These are phyloP conservation scores for Fragum fragum DNA, from an alignment of 2,888 invertebrate genomes.

Conservation along the genomic window DNA sequence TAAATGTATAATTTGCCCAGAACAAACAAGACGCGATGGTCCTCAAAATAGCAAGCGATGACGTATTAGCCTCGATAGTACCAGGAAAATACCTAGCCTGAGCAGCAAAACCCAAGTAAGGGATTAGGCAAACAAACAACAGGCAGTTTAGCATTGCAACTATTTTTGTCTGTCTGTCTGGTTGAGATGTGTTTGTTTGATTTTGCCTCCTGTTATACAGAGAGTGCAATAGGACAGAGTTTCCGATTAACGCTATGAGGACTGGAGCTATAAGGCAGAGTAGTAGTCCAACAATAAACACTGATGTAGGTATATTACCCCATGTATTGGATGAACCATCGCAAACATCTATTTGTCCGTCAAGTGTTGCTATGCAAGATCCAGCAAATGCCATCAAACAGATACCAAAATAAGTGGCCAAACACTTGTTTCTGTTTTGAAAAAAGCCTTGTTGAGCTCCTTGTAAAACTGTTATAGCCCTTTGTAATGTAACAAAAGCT, in stretches of 20 bases:
- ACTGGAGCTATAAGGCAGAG: no score
- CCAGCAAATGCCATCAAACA: not conserved
- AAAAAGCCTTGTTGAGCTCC: not conserved
- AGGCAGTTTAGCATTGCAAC: not conserved
- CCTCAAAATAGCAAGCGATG: not conserved
- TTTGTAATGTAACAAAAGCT: not conserved
- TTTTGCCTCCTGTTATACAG: not conserved
- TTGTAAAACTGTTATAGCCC: not conserved
- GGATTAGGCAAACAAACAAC: not conserved
- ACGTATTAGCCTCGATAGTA: no score
- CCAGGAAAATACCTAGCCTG: not conserved
- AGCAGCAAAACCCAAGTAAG: not conserved
- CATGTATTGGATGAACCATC: no score
- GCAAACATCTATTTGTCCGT: not conserved
- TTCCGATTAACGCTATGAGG: not conserved
- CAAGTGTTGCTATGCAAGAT: not conserved
- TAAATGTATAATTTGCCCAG: not conserved
- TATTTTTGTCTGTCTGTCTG: not conserved
- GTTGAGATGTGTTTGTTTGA: not conserved
- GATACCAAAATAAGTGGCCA: not conserved
- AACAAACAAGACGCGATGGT: not conserved
- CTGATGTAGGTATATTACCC: no score
- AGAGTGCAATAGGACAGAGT: not conserved
- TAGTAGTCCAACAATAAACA: not conserved
- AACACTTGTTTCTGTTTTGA: not conserved